Base-by-base conservation (phyloP, 2,113 vertebrate species). In the Anhinga rufa region DNA sequence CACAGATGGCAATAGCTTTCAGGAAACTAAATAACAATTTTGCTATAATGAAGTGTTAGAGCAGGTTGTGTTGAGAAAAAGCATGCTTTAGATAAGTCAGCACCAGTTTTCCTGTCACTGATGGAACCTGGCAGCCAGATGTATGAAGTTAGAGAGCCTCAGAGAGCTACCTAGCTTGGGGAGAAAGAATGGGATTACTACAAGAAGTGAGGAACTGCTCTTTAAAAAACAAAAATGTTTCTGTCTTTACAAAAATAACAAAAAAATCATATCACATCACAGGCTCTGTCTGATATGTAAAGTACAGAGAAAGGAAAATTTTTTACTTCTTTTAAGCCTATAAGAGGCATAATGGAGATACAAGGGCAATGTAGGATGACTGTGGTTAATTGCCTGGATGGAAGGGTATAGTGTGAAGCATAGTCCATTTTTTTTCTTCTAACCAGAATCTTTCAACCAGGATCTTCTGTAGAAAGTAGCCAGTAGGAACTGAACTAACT, bases 41-140 rank as follows among this genome's bases (percentile, higher is more conserved):
- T 94, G 18, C 61, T 80, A 49, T 94, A 94, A 93, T 89, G 58
- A 96, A 79, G 61, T 90, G 82, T 93, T 88, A 77, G 57, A 96
- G 32, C 38, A 80, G 89, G 81, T 93, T 26, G 3, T 51, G 19
- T 79, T 86, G 82, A 96, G 85, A 81, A 79, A 95, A 95, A 88
- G 9, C 42, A n/a, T 51, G 11, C 8, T 90, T 81, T 60, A 91
- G 64, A 42, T 81, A 96, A 95, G 69, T 85, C 85, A 92, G 29
- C 25, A n/a, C 14, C 12, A 44, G 15, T 34, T 91, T 14, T 11
- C 7, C 17, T 51, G 25, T 86, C 70, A 62, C 8, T 88, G 14
- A 19, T 44, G 48, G 74, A 91, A 71, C n/a, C 77, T 94, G 68
- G 26, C 34, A 83, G 42, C 52, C 65, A 92, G 69, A 79, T 87